Conservation (phyloP, 30 jellyfish, hydroid and myxozoan species). For the Cassiopea xamachana region DNA sequence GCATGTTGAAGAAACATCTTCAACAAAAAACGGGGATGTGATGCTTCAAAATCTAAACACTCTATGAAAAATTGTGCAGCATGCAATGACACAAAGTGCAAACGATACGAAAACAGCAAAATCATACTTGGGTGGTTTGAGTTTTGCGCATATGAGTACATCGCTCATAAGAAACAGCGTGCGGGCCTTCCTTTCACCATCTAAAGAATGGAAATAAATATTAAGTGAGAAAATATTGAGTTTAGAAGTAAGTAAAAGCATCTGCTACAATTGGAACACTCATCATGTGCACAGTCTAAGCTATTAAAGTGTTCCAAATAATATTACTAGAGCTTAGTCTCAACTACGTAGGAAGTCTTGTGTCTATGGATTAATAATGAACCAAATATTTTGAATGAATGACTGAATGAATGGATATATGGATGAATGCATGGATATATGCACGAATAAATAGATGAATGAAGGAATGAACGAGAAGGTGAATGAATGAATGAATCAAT, state of each 20-base stretch:
- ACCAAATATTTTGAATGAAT: neutral
- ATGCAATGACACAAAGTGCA: neutral
- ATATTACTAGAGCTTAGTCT: too few species aligned
- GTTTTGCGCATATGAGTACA: slow-evolving; percentile 90
- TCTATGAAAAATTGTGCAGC: neutral
- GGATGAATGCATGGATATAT: neutral
- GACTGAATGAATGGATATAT: neutral
- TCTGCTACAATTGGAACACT: neutral
- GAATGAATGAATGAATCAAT: neutral
- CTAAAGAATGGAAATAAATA: slow-evolving; percentile 18
- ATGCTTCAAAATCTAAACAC: too few species aligned
- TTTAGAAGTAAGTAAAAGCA: neutral
- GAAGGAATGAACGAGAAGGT: neutral
- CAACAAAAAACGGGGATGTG: too few species aligned
- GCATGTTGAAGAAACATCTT: too few species aligned
- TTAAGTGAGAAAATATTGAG: neutral
- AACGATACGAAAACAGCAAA: neutral
- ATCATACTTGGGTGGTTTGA: slow-evolving; percentile 87
- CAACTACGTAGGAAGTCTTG: too few species aligned
- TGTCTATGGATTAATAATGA: too few species aligned
- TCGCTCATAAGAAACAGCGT: slow-evolving; percentile 87
- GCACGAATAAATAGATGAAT: neutral
- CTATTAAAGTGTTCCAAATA: too few species aligned
- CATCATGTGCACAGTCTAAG: too few species aligned
- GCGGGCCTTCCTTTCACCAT: slow-evolving; percentile 92